Base-by-base conservation (phyloP, 2,113 vertebrate species). In the Amia ocellicauda region DNA sequence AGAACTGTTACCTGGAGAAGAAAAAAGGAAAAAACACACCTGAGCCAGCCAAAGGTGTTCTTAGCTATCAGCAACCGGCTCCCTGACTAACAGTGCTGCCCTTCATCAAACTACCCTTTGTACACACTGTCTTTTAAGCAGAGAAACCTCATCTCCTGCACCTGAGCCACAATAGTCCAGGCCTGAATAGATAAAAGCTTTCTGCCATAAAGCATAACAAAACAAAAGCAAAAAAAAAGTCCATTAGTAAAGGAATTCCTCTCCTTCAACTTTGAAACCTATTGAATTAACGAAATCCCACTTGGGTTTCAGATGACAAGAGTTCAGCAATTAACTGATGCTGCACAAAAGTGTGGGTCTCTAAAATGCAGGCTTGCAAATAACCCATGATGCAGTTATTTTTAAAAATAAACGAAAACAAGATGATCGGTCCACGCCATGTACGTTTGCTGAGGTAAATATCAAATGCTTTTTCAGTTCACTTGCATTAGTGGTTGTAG, bases 221-320 rank as follows among this genome's bases (percentile, higher is more conserved):
- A n/a, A n/a, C n/a, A n/a, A n/a, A n/a, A n/a, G n/a, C n/a, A n/a
- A 16, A 47, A 47, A 47, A 47, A 14, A 8, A 47, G 13, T 16
- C 43, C 43, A 47, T 47, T 47, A 47, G 43, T 47, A 47, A 47
- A 47, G 43, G n/a, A 47, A 47, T 47, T 14, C 43, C 13, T 14
- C 43, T 14, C 3, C 43, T 16, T 47, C 13, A 47, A 47, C 43
- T 8, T 47, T 16, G 10, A n/a, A 17, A 47, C 3, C 43, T 47
- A 47, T 14, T 47, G 43, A 47, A 47, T 47, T n/a, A 47, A 47
- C 43, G 4, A 3, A 47, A 47, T 14, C 13, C 3, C 43, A 47
- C 43, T 14, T 47, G 3, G 10, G 13, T n/a, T 13, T 47, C 43
- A 2, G 43, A 36, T 36, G 31, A 7, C 31, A 36, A 11, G 11